Evolutionary conservation across 2,113 vertebrate genomes (phyloP).

Genomic region (Dicrurus megarhynchus): DNA sequence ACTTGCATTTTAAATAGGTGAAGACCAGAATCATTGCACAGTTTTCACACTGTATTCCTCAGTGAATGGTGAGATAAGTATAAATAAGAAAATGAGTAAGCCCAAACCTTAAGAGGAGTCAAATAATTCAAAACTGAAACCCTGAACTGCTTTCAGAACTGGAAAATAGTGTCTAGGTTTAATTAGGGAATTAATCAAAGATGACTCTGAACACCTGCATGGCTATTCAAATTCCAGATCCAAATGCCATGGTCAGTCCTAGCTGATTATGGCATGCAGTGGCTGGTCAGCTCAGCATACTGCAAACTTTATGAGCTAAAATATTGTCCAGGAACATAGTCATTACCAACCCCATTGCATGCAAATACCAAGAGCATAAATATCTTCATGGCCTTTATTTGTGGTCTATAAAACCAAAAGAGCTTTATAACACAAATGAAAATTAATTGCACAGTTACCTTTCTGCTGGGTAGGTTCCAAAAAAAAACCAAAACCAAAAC

Average conservation of each 20-base stretch:
- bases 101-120: background rate
- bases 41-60: background rate
- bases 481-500: background rate
- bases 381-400: slow-evolving; percentile 16
- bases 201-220: background rate
- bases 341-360: background rate
- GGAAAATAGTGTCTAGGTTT: background rate
- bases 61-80: background rate
- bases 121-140: background rate
- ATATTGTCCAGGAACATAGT: background rate
- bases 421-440: slow-evolving; percentile 6
- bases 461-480: background rate
- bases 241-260: background rate
- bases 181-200: background rate
- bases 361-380: slow-evolving; percentile 33
- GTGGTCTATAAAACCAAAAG: background rate
- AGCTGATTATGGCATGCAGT: background rate
- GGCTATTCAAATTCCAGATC: background rate
- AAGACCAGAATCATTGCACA: background rate
- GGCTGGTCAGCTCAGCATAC: background rate
- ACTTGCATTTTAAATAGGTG: background rate
- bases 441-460: slow-evolving; percentile 42
- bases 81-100: background rate
- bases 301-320: background rate
- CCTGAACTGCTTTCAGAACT: background rate